Evolutionary conservation across 2,797 vertebrate genomes (phyloP), one percentile per base, ranked within the genome.

Genomic region (Xenops minutus): DNA sequence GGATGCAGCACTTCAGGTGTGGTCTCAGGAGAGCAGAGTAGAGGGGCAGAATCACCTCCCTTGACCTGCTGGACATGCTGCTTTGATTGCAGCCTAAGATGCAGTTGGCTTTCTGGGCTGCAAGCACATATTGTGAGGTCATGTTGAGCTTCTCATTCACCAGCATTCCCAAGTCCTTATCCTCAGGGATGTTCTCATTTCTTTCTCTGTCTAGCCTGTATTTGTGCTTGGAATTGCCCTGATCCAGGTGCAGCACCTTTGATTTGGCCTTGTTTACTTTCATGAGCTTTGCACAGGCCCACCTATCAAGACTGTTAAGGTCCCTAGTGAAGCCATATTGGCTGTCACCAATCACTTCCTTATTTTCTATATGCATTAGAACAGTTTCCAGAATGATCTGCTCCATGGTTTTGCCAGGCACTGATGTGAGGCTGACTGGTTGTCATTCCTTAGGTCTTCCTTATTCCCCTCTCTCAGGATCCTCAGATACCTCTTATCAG

Each of bases 21-120:
- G 2, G 7, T 81, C 26, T 81, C 34, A 27, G 7, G 30, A 61
- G 69, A 23, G 30, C 26, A 26, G 14, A 58, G 20, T 0, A 27
- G 27, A 52, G 29, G 6, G 6, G 29, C 17, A 55, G 51, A 79
- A 72, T 58, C 9, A 13, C 8, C 1, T 29, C 10, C 20, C 19
- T 51, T 0, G 0, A 29, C 43, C 37, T 72, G 27, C 37, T 72
- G 23, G 5, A 4, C 23, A 3, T 1, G 2, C 23, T 44, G n/a
- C 34, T 82, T 41, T 62, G 34, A 27, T 23, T 29, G 14, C 32
- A 81, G 30, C 7, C 1, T 0, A 9, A 8, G 55, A 62, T 24
- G 32, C 10, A 16, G 5, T 0, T 55, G 32, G 19, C 22, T 20
- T 48, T 62, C 10, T 0, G 0, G 22, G 32, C 41, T 43, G 18